Conservation (phyloP, 2,113 vertebrate genomes). For the Centropristis striata region DNA sequence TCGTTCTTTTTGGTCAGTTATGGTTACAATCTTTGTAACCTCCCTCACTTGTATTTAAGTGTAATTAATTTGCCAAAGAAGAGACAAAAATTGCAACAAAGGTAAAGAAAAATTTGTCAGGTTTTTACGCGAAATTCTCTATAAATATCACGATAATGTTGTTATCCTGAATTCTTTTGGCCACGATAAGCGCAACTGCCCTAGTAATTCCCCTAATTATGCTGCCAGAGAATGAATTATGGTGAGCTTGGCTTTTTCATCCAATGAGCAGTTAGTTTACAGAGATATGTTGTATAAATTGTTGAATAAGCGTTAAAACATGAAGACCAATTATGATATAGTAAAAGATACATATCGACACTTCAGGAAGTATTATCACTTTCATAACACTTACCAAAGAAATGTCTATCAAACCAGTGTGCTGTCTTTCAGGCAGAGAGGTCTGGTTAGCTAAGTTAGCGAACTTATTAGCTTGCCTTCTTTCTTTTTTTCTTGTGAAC, state of each 20-base stretch:
- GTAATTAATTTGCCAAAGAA: no score
- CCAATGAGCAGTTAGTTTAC: conserved; percentile 24
- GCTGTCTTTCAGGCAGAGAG: neutral
- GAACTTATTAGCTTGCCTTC: neutral
- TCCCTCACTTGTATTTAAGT: no score
- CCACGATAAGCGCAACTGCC: no score
- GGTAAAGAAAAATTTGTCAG: no score
- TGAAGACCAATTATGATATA: conserved; percentile 6
- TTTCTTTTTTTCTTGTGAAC: neutral
- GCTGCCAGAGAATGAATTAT: conserved; percentile 8
- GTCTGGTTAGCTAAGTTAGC: no score
- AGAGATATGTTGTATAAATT: conserved; percentile 1
- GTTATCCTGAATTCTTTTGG: no score
- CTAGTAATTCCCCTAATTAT: neutral
- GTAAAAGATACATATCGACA: conserved; percentile 10
- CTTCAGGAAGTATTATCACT: neutral
- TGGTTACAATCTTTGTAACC: no score
- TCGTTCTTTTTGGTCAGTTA: no score
- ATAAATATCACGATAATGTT: no score
- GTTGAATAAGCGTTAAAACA: conserved; percentile 4
- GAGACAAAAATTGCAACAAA: no score
- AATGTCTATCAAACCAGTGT: conserved; percentile 16
- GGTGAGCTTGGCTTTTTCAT: conserved; percentile 30
- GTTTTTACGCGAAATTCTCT: no score
- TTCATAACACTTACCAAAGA: neutral